Evolutionary conservation across 23 tunicate species (phyloP).

Genomic region (Ciona savignyi): DNA sequence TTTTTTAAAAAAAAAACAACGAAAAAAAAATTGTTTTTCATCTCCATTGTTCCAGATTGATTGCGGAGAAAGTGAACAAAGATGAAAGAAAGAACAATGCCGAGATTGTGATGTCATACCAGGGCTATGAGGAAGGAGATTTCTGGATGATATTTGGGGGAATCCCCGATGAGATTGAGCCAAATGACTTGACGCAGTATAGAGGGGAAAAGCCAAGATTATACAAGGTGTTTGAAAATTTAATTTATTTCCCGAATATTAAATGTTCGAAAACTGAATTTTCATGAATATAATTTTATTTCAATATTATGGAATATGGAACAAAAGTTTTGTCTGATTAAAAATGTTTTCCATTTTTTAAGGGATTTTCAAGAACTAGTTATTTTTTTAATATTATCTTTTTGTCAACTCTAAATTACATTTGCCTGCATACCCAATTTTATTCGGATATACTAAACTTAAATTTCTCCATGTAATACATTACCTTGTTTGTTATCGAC

Average conservation of each 20-base stretch:
- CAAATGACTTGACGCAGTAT: slow-evolving; percentile 51
- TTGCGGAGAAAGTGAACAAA: slow-evolving; percentile 96
- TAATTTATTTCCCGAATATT: not conserved
- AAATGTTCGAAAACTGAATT: not conserved
- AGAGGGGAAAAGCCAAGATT: slow-evolving; percentile 53
- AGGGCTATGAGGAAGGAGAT: slow-evolving; percentile 92
- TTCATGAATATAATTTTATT: not conserved
- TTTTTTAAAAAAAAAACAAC: not conserved
- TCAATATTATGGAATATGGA: no score
- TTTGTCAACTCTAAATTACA: no score
- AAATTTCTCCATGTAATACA: no score
- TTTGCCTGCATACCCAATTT: no score
- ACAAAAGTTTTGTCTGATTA: no score
- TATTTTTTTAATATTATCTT: no score
- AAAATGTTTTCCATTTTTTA: no score
- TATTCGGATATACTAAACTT: no score
- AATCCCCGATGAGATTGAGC: slow-evolving; percentile 93
- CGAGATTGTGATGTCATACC: slow-evolving; percentile 84
- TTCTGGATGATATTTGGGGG: slow-evolving; percentile 99
- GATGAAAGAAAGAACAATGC: slow-evolving; percentile 94
- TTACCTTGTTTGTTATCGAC: no score
- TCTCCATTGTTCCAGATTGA: slow-evolving; percentile 41
- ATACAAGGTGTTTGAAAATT: slow-evolving; percentile 81
- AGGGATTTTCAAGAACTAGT: no score
- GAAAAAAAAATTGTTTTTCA: not conserved